phyloP scores from a whole-genome alignment of 2,797 vertebrate species.

The Sorex maritimensis region DNA sequence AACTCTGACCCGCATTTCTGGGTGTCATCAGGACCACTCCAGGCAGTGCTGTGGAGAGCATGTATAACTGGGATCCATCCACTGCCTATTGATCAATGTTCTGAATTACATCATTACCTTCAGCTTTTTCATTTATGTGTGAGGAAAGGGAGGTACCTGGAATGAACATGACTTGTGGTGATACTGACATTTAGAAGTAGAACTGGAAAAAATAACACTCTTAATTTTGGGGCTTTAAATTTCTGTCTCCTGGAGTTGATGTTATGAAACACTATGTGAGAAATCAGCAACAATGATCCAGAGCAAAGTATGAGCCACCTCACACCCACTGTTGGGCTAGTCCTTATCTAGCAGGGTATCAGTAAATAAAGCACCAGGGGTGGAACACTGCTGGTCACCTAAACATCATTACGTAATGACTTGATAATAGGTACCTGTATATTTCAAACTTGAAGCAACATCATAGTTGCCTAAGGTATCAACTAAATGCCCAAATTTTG shows the following conservation, averaged over 20 bases:
- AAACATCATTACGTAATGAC: background rate
- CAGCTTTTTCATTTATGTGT: background rate
- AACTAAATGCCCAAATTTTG: background rate
- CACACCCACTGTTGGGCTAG: background rate
- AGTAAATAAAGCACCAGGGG: background rate
- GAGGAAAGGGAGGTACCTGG: background rate
- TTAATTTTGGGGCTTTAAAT: conserved; percentile 20
- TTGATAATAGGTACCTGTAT: background rate
- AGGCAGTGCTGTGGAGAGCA: too few species aligned
- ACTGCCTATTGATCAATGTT: background rate
- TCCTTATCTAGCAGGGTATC: background rate
- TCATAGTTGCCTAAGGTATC: background rate
- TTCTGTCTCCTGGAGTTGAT: background rate
- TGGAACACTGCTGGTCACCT: background rate
- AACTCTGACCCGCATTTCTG: too few species aligned
- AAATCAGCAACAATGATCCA: conserved; percentile 1
- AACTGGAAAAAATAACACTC: background rate
- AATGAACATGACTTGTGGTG: background rate
- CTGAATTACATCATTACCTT: background rate
- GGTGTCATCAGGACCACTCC: too few species aligned
- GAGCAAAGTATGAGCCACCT: background rate
- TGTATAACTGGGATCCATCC: too few species aligned
- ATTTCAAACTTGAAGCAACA: conserved; percentile 45
- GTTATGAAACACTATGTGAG: background rate
- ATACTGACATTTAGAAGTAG: background rate